Evolutionary conservation across 1,140 invertebrate species (phyloP).

Genomic region (Ctenoplectra terminalis): DNA sequence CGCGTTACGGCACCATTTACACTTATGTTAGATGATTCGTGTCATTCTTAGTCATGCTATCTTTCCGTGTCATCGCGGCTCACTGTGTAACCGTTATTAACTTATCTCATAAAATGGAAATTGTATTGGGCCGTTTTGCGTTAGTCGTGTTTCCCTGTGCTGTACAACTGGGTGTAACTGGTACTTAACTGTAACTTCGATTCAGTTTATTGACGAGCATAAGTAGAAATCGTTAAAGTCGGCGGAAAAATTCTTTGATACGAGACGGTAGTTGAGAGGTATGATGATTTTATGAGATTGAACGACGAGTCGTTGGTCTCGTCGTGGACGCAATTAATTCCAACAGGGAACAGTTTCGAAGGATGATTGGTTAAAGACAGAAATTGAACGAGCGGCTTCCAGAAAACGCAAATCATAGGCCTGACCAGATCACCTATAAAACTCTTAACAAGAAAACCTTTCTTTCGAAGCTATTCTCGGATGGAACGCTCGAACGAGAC

Average conservation of each 20-base stretch:
- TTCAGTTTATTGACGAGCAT: background rate
- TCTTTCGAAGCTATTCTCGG: slow-evolving; percentile 3
- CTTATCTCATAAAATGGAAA: slow-evolving; percentile 13
- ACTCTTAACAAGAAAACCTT: background rate
- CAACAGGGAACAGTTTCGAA: background rate
- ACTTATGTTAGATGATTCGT: slow-evolving; percentile 37
- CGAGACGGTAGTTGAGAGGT: background rate
- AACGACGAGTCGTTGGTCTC: no score
- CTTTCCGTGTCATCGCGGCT: slow-evolving; percentile 31
- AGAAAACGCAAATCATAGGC: slow-evolving; percentile 1
- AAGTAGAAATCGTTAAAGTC: background rate
- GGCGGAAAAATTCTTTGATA: background rate
- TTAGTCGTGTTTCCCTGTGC: background rate
- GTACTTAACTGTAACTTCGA: background rate
- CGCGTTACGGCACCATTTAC: background rate
- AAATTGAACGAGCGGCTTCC: background rate
- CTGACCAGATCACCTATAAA: background rate
- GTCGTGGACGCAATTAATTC: no score
- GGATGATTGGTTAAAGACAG: background rate
- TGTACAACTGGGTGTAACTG: background rate
- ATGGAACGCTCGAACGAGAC: background rate
- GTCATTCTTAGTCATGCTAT: slow-evolving; percentile 31
- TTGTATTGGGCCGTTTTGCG: background rate
- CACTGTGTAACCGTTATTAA: slow-evolving; percentile 12
- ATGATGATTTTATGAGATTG: background rate